phyloP scores from a whole-genome alignment of 1,140 invertebrate genomes.

The Drosophila auraria region DNA sequence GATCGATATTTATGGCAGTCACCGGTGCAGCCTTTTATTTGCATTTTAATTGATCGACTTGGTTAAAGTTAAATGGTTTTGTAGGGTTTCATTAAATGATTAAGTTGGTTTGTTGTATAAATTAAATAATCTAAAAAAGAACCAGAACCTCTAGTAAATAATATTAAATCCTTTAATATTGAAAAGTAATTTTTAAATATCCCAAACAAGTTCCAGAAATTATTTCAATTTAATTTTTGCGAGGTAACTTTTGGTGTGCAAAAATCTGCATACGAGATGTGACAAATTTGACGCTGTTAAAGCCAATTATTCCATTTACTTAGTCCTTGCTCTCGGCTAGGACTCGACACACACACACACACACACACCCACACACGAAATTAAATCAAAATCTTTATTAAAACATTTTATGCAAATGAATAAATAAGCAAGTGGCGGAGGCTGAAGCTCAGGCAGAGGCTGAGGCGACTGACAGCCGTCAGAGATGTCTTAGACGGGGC shows the following conservation, averaged over 20 bases:
- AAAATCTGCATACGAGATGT: constrained; percentile 35
- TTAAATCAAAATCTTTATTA: constrained; percentile 78
- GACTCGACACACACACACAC: constrained; percentile 7
- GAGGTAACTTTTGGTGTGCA: neutral
- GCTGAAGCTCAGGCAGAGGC: neutral
- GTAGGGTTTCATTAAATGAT: neutral
- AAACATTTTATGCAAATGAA: constrained; percentile 80
- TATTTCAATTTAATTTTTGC: constrained; percentile 13
- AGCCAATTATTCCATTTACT: constrained; percentile 52
- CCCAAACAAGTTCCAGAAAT: neutral
- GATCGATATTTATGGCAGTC: constrained; percentile 2
- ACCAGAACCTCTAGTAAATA: too few relatives aligned
- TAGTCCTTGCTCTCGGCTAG: constrained; percentile 20
- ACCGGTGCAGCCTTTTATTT: neutral
- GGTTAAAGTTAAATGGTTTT: neutral
- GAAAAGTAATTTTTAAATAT: too few relatives aligned
- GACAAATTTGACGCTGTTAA: constrained; percentile 48
- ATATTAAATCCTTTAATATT: too few relatives aligned
- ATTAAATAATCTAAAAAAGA: too few relatives aligned
- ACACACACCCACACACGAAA: constrained; percentile 23
- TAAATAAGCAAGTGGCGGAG: constrained; percentile 68
- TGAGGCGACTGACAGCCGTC: constrained; percentile 19
- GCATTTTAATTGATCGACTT: constrained; percentile 8
- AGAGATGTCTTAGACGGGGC: constrained; percentile 7
- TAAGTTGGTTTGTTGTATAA: too few relatives aligned